phyloP scores from a whole-genome alignment of 2,888 invertebrate genomes.

The Ophioninae sp. region DNA sequence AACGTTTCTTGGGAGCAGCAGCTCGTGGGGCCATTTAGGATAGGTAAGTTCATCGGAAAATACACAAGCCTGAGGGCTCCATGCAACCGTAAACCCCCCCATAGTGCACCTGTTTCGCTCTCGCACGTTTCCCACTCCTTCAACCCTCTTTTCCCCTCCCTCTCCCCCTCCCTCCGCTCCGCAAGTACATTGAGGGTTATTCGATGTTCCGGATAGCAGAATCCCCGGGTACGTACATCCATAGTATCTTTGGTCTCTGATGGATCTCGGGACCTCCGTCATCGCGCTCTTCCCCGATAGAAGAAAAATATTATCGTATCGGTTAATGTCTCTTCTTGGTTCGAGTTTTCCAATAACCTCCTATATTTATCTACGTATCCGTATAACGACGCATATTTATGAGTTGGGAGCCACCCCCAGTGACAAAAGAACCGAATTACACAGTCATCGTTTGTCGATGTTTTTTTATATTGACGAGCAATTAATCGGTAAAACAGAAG shows the following conservation, averaged over 20 bases:
- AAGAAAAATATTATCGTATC: constrained; percentile 64
- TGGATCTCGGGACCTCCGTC: constrained; percentile 25
- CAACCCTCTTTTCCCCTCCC: constrained; percentile 14
- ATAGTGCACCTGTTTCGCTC: constrained; percentile 54
- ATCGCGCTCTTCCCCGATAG: constrained; percentile 39
- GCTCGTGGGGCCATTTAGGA: constrained; percentile 45
- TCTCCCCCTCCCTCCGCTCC: constrained; percentile 5
- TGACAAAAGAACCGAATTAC: no score
- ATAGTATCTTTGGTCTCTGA: constrained; percentile 14
- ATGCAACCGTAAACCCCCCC: constrained; percentile 50
- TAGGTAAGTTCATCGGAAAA: constrained; percentile 60
- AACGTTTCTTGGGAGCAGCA: constrained; percentile 33
- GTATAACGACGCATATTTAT: no score
- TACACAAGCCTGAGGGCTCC: constrained; percentile 57
- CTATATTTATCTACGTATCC: constrained; percentile 25
- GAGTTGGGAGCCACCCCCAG: no score
- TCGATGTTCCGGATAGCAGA: constrained; percentile 24
- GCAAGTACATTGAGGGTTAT: not conserved
- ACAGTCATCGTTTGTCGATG: no score
- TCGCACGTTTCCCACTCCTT: constrained; percentile 10
- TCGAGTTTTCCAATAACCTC: constrained; percentile 57
- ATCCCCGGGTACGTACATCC: constrained; percentile 20
- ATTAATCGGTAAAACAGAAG: no score
- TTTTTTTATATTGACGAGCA: no score
- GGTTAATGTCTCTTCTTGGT: constrained; percentile 63